These are phyloP conservation scores for Champsocephalus gunnari DNA, from an alignment of 2,797 vertebrate species.

Conservation along the genomic window DNA sequence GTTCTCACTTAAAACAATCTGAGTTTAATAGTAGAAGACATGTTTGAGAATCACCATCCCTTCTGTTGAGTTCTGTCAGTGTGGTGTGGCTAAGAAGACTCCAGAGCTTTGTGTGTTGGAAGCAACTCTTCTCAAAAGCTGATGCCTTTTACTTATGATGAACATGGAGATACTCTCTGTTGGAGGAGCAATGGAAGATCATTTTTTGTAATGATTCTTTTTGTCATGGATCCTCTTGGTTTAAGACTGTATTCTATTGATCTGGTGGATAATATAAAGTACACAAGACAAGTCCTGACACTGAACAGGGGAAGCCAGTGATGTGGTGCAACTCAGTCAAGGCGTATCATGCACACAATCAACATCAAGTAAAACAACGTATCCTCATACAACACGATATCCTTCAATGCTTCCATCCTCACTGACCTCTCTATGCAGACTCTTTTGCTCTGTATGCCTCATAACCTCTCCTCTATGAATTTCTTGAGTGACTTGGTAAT, in stretches of 20 bases:
- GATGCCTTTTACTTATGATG: constrained; percentile 3
- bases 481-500: too few species aligned
- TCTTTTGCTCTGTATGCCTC: too few species aligned
- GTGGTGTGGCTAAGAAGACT: neutral
- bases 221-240: neutral
- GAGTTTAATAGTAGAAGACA: constrained; percentile 35
- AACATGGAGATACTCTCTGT: constrained; percentile 22
- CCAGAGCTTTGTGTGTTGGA: constrained; percentile 28
- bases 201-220: neutral
- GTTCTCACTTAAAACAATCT: neutral
- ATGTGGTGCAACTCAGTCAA: constrained; percentile 27
- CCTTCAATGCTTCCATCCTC: too few species aligned
- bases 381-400: too few species aligned
- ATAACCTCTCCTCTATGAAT: too few species aligned
- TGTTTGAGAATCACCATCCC: constrained; percentile 37
- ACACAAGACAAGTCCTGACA: constrained; percentile 13
- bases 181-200: neutral
- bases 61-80: constrained; percentile 33
- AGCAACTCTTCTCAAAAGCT: constrained; percentile 19
- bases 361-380: neutral
- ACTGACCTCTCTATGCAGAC: too few species aligned
- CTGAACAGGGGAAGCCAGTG: constrained; percentile 2
- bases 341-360: neutral
- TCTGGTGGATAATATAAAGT: neutral
- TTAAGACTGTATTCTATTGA: constrained; percentile 1